A percentile compares a stretch with the other conserved stretches of the same genome.
Evolutionary conservation across 1,140 invertebrate species (phyloP).

Genomic region (Heliothis subflexa): DNA sequence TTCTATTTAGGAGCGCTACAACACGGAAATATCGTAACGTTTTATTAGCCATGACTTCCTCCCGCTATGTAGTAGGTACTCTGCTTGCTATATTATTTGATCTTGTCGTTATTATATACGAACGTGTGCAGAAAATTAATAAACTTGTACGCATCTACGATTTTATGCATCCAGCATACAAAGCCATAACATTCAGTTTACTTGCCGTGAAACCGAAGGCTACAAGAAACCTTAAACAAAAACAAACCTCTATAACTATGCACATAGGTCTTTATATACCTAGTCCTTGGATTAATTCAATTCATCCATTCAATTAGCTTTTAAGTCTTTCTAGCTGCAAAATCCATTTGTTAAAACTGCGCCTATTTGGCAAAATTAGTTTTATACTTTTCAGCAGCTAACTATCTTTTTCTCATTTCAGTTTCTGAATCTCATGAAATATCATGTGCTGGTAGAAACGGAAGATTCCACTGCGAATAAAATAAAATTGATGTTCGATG

Average conservation of each 20-base stretch:
- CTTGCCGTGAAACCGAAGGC: background rate
- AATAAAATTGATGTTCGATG: slow-evolving; percentile 6
- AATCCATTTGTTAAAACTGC: too few relatives aligned
- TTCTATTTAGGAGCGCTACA: slow-evolving; percentile 4
- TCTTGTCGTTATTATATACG: slow-evolving; percentile 56
- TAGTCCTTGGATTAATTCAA: too few relatives aligned
- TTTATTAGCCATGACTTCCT: slow-evolving; percentile 49
- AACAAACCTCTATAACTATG: background rate
- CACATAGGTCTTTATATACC: too few relatives aligned
- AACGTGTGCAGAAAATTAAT: slow-evolving; percentile 61
- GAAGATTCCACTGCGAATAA: background rate
- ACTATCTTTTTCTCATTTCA: too few relatives aligned
- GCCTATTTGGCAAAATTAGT: too few relatives aligned
- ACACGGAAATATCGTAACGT: slow-evolving; percentile 45
- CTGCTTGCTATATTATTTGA: slow-evolving; percentile 48
- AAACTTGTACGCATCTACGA: slow-evolving; percentile 17
- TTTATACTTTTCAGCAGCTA: too few relatives aligned
- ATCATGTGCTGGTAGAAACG: too few relatives aligned
- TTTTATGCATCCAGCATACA: slow-evolving; percentile 19
- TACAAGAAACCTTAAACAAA: background rate
- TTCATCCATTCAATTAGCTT: too few relatives aligned
- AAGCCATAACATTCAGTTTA: slow-evolving; percentile 20
- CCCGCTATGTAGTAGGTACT: slow-evolving; percentile 34
- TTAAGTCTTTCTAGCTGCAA: too few relatives aligned
- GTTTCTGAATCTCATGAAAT: too few relatives aligned